A percentile compares a stretch with the other conserved stretches of the same genome.
Conservation (phyloP, 2,888 invertebrate genomes). For the Rambutsinella grinnellia region DNA sequence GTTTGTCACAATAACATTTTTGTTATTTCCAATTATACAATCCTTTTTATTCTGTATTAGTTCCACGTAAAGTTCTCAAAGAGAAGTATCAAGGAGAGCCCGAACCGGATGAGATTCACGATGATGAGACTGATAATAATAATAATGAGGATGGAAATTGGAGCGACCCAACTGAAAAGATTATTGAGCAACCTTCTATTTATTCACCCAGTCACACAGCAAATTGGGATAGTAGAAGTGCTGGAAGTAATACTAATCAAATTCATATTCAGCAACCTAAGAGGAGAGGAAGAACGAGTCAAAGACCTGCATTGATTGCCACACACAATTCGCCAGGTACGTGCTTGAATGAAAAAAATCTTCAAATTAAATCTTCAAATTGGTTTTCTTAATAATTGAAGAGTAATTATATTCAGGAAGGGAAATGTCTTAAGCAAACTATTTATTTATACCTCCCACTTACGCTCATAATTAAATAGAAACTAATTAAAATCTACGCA, state of each 20-base stretch:
- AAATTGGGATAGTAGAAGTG: constrained; percentile 45
- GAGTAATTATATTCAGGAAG: too few relatives aligned
- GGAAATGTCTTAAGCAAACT: too few relatives aligned
- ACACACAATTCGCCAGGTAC: constrained; percentile 40
- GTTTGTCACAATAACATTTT: neutral
- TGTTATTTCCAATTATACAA: neutral
- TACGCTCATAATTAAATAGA: too few relatives aligned
- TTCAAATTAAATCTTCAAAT: too few relatives aligned
- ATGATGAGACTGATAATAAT: constrained; percentile 73
- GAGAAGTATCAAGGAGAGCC: constrained; percentile 85
- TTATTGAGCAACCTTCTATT: constrained; percentile 67
- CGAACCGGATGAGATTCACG: constrained; percentile 81
- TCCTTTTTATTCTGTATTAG: constrained; percentile 74
- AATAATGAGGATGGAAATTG: constrained; percentile 71
- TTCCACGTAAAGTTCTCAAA: constrained; percentile 85
- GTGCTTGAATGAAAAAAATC: neutral
- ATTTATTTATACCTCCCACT: too few relatives aligned
- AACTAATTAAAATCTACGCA: too few relatives aligned
- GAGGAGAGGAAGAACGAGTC: constrained; percentile 30
- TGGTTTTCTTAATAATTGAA: too few relatives aligned
- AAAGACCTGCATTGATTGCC: constrained; percentile 20
- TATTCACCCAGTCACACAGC: constrained; percentile 63
- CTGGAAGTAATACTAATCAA: constrained; percentile 21
- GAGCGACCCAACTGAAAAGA: constrained; percentile 70
- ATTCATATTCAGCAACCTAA: constrained; percentile 21